Conservation (phyloP, 2,113 vertebrate species). For the Tachuris rubrigastra region DNA sequence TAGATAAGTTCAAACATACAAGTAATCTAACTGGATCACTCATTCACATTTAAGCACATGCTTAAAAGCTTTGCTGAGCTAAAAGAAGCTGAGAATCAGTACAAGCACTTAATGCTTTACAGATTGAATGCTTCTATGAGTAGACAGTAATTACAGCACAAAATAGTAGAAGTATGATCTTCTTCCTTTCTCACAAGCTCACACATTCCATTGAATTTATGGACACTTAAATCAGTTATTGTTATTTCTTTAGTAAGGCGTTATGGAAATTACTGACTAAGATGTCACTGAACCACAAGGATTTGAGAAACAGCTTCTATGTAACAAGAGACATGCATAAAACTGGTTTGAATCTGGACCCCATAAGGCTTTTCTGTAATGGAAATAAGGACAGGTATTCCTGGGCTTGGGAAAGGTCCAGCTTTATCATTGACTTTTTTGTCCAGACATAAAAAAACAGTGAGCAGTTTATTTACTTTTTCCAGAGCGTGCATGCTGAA, state of each 20-base stretch:
- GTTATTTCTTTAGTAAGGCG: background rate
- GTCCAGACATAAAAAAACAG: background rate
- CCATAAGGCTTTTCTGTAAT: background rate
- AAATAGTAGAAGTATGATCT: background rate
- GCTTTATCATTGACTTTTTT: background rate
- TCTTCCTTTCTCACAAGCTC: background rate
- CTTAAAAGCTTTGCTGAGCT: background rate
- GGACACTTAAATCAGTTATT: background rate
- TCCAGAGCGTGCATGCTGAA: slow-evolving; percentile 98
- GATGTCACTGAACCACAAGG: background rate
- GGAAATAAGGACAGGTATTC: background rate
- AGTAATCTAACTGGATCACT: background rate
- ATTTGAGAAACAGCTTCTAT: background rate
- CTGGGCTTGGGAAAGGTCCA: background rate
- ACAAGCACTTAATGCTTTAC: background rate
- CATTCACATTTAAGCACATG: background rate
- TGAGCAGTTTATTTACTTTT: slow-evolving; percentile 81
- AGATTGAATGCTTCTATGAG: background rate
- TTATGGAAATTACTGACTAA: background rate
- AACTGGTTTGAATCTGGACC: background rate
- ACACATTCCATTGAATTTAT: background rate
- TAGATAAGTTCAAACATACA: background rate
- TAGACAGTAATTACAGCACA: background rate
- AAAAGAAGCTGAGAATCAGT: background rate
- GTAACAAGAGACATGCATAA: background rate